Percentiles rank a stretch among this genome's conserved stretches.
Conservation (phyloP, 2,113 vertebrate species). For the Diadophis punctatus region DNA sequence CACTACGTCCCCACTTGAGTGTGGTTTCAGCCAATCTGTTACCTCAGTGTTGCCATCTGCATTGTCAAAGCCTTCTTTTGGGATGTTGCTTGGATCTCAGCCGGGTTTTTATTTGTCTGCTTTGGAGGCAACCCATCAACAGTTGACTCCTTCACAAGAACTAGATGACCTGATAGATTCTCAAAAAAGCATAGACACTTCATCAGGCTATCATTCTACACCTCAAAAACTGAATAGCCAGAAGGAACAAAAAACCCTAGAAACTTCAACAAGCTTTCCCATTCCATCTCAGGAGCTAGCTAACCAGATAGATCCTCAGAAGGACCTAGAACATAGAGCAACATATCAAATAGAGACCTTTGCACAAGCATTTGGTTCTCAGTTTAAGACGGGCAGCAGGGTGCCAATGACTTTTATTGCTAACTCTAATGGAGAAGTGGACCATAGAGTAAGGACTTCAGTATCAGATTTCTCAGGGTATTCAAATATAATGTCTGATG, state of each 20-base stretch:
- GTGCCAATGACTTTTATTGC: conserved; percentile 90
- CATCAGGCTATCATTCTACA: conserved; percentile 84
- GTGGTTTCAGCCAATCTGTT: conserved; percentile 88
- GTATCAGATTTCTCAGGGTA: conserved; percentile 99
- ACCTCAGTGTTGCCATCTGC: conserved; percentile 91
- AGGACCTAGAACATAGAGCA: conserved; percentile 84
- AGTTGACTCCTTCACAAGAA: conserved; percentile 98
- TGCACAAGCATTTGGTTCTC: conserved; percentile 98
- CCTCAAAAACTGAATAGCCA: conserved; percentile 88
- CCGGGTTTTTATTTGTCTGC: conserved; percentile 88
- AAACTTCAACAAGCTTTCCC: conserved; percentile 82
- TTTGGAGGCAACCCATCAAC: conserved; percentile 91
- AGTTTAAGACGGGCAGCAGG: conserved; percentile 96
- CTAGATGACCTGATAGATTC: conserved; percentile 96
- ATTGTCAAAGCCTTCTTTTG: conserved; percentile 93
- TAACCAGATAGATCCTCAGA: conserved; percentile 85
- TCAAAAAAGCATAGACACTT: conserved; percentile 82
- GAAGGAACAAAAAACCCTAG: conserved; percentile 89
- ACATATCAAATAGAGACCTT: conserved; percentile 99
- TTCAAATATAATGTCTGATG: conserved; percentile 98
- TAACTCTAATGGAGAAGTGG: conserved; percentile 89
- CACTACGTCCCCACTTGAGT: conserved; percentile 89
- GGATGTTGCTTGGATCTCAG: conserved; percentile 91
- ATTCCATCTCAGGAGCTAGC: conserved; percentile 88
- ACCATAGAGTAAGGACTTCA: conserved; percentile 95